These are phyloP conservation scores for Gymnobelideus leadbeateri DNA, from an alignment of 2,113 vertebrate genomes.

Conservation along the genomic window DNA sequence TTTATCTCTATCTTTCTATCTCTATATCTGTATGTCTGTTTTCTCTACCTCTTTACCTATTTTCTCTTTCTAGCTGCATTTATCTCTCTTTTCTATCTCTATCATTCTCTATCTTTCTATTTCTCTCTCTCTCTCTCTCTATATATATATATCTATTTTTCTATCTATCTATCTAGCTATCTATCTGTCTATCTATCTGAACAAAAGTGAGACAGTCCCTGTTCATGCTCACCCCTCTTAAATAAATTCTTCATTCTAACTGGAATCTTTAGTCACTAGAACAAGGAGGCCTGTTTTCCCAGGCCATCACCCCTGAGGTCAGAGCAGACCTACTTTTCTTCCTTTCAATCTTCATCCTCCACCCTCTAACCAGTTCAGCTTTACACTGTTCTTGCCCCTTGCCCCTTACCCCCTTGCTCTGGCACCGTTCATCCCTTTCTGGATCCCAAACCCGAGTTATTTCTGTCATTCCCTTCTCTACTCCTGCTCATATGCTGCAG, in stretches of 20 bases:
- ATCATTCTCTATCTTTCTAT: too few relatives aligned
- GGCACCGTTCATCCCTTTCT: background rate
- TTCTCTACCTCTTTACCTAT: too few relatives aligned
- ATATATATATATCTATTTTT: too few relatives aligned
- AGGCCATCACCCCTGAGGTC: background rate
- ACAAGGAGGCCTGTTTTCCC: too few relatives aligned
- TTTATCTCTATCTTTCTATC: too few relatives aligned
- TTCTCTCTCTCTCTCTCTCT: too few relatives aligned
- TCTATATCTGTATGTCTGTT: too few relatives aligned
- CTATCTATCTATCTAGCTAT: too few relatives aligned
- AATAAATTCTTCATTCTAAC: too few relatives aligned
- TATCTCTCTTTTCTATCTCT: too few relatives aligned
- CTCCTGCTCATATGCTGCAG: background rate
- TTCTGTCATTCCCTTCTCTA: background rate
- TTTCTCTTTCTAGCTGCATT: too few relatives aligned
- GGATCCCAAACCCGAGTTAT: background rate
- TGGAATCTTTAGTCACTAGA: too few relatives aligned
- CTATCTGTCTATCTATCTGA: background rate
- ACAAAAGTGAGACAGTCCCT: background rate
- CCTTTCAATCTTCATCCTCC: background rate
- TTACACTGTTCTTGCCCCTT: background rate
- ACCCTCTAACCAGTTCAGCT: background rate
- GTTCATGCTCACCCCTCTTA: background rate
- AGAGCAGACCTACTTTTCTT: background rate
- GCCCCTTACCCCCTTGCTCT: background rate